Percentiles rank a stretch among this genome's conserved stretches.
These are phyloP conservation scores for Kryptolebias ocellatus DNA, from an alignment of 2,797 vertebrate species.

Conservation along the genomic window DNA sequence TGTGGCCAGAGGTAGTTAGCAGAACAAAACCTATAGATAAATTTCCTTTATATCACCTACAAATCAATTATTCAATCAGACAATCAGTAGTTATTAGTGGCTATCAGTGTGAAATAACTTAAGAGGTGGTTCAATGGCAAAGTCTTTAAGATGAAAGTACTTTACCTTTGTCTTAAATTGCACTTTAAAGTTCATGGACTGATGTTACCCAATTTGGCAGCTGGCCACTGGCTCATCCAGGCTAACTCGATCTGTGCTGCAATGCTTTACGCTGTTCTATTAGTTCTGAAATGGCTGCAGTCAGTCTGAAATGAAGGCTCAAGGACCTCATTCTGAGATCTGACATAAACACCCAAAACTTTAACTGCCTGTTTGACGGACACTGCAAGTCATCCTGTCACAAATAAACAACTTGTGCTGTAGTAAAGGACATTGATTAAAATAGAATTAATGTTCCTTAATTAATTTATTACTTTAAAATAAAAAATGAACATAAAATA, in stretches of 20 bases:
- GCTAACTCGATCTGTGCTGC: conserved; percentile 26
- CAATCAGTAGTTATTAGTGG: conserved; percentile 4
- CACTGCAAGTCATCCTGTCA: not conserved
- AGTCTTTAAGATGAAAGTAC: conserved; percentile 17
- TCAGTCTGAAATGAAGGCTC: conserved; percentile 3
- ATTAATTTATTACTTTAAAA: too few species aligned
- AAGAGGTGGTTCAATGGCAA: conserved; percentile 7
- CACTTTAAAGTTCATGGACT: conserved; percentile 5
- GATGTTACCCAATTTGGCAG: conserved; percentile 24
- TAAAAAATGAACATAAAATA: too few species aligned
- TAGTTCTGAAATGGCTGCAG: not conserved
- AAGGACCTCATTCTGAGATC: not conserved
- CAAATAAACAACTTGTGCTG: not conserved
- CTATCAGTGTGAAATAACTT: conserved; percentile 18
- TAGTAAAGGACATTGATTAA: too few species aligned
- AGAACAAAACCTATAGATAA: conserved; percentile 48
- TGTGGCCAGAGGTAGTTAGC: conserved; percentile 33
- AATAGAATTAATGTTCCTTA: too few species aligned
- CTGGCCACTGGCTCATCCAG: conserved; percentile 12
- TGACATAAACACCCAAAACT: not conserved
- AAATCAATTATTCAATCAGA: conserved; percentile 26
- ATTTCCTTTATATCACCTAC: conserved; percentile 42
- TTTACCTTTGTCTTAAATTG: conserved; percentile 16
- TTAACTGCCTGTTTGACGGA: not conserved
- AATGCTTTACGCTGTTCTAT: conserved; percentile 6